Conservation (phyloP, 2,797 vertebrate species). For the Ptychadena robeensis region DNA sequence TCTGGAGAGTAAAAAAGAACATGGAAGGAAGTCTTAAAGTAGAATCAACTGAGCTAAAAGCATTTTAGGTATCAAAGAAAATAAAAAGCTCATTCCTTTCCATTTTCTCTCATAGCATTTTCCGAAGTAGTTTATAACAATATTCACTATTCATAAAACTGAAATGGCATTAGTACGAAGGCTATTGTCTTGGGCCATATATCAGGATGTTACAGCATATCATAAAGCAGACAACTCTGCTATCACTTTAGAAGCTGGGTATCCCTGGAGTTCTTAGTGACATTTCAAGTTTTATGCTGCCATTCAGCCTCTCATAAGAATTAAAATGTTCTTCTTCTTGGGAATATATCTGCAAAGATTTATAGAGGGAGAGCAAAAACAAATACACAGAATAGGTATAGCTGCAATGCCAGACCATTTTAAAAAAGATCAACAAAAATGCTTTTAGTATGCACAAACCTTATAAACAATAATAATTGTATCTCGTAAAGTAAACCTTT, state of each 20-base stretch:
- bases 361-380: slow-evolving; percentile 51
- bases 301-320: slow-evolving; percentile 64
- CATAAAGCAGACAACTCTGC: slow-evolving; percentile 72
- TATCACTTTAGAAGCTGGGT: slow-evolving; percentile 66
- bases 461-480: neutral
- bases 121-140: slow-evolving; percentile 65
- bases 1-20: slow-evolving; percentile 30
- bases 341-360: slow-evolving; percentile 56
- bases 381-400: slow-evolving; percentile 32
- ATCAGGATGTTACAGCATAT: slow-evolving; percentile 64
- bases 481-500: neutral
- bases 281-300: slow-evolving; percentile 70
- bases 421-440: neutral
- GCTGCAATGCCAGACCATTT: neutral
- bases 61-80: slow-evolving; percentile 36
- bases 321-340: slow-evolving; percentile 64
- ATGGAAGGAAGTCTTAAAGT: slow-evolving; percentile 1
- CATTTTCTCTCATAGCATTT: slow-evolving; percentile 51
- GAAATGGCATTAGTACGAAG: slow-evolving; percentile 68
- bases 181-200: slow-evolving; percentile 71
- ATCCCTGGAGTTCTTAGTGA: slow-evolving; percentile 70
- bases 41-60: slow-evolving; percentile 37
- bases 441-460: neutral
- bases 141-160: slow-evolving; percentile 71
- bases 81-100: slow-evolving; percentile 45